phyloP scores from a whole-genome alignment of 2,797 vertebrate genomes.

The Chelidonichthys spinosus region DNA sequence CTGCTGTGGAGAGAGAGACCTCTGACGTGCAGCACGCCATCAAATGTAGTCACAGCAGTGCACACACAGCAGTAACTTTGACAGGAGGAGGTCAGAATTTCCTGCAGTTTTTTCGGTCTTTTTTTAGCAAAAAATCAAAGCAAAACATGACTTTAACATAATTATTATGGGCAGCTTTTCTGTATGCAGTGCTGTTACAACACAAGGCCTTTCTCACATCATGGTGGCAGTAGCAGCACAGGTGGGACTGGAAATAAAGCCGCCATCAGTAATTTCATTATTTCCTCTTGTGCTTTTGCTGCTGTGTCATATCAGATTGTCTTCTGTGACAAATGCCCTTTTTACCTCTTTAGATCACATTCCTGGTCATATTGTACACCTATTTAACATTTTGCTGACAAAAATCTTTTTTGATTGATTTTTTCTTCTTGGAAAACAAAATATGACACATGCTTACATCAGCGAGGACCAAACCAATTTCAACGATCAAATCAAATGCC shows the following conservation, averaged over 20 bases:
- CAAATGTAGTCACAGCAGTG: not conserved
- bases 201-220: not conserved
- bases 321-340: not conserved
- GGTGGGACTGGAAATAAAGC: not conserved
- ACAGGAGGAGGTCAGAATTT: not conserved
- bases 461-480: too few species aligned
- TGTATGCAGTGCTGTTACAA: not conserved
- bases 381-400: too few species aligned
- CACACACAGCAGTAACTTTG: not conserved
- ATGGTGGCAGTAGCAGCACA: not conserved
- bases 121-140: not conserved
- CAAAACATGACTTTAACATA: not conserved
- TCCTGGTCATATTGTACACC: too few species aligned
- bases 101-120: not conserved
- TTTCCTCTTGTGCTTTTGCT: conserved; percentile 4
- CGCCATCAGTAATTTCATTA: not conserved
- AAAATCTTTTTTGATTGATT: too few species aligned
- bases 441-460: too few species aligned
- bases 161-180: not conserved
- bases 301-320: not conserved
- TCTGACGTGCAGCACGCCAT: not conserved
- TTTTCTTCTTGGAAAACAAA: too few species aligned
- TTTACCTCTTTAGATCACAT: not conserved
- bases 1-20: not conserved
- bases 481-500: too few species aligned